These are phyloP conservation scores for Oxytorus armatus DNA, from an alignment of 2,888 invertebrate species.

Conservation along the genomic window DNA sequence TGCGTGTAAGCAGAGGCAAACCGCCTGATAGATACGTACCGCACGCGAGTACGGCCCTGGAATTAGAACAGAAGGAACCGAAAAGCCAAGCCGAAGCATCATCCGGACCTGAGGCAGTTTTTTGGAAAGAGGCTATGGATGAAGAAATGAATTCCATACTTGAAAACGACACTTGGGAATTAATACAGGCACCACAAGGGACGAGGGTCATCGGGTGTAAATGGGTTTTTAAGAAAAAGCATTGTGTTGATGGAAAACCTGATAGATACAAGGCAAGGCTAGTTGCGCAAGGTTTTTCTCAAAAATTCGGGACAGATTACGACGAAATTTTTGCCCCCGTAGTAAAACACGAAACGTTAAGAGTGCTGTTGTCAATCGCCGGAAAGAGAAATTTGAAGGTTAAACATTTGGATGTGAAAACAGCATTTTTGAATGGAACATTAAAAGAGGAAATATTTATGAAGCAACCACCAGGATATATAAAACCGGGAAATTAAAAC, in stretches of 20 bases:
- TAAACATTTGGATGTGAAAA: constrained; percentile 68
- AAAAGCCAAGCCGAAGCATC: not conserved
- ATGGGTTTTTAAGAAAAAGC: constrained; percentile 71
- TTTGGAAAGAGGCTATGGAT: constrained; percentile 63
- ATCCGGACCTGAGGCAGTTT: not conserved
- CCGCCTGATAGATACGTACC: constrained; percentile 23
- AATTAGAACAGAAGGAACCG: not conserved
- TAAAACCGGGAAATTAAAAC: constrained; percentile 18
- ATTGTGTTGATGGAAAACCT: not conserved
- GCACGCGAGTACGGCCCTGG: not conserved
- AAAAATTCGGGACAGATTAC: constrained; percentile 74
- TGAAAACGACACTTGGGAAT: constrained; percentile 68
- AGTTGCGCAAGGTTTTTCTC: constrained; percentile 74
- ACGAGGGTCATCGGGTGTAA: constrained; percentile 70
- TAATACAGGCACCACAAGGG: constrained; percentile 63
- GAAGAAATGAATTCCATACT: constrained; percentile 68
- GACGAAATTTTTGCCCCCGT: constrained; percentile 78
- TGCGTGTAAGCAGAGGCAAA: no score
- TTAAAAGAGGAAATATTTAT: constrained; percentile 69
- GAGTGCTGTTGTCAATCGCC: constrained; percentile 66
- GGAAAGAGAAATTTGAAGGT: constrained; percentile 59
- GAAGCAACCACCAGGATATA: constrained; percentile 68
- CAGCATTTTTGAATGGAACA: constrained; percentile 71
- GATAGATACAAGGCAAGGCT: constrained; percentile 74
- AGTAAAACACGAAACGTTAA: constrained; percentile 66